phyloP scores from a whole-genome alignment of 2,797 vertebrate genomes.

The Anableps anableps region DNA sequence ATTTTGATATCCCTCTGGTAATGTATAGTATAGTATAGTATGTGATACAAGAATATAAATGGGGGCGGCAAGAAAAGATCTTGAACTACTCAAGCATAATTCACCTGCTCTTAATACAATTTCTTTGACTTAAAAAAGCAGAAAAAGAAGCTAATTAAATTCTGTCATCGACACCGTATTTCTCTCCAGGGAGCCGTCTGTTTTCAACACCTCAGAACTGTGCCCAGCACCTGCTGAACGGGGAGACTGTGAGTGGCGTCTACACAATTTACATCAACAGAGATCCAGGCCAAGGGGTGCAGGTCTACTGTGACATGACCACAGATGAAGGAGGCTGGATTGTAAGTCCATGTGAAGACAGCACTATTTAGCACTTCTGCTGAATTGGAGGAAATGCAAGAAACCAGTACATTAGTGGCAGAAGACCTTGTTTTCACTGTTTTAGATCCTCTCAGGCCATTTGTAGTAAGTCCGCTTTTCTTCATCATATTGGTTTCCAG shows the following conservation, averaged over 20 bases:
- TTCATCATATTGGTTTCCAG: conserved; percentile 64
- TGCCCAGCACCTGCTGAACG: conserved; percentile 94
- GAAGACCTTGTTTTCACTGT: neutral
- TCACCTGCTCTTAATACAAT: neutral
- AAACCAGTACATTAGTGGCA: neutral
- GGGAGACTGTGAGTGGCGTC: conserved; percentile 89
- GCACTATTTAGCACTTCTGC: neutral
- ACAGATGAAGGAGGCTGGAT: conserved; percentile 97
- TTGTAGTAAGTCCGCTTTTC: neutral
- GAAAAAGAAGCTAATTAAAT: conserved; percentile 9
- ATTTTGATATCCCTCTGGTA: neutral
- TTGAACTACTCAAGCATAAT: neutral
- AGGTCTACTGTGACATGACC: conserved; percentile 97
- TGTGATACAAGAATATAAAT: neutral
- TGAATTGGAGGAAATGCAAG: conserved; percentile 1
- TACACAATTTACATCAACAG: conserved; percentile 95
- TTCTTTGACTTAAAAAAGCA: neutral
- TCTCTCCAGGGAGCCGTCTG: conserved; percentile 87
- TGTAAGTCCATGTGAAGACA: conserved; percentile 82
- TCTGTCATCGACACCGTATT: conserved; percentile 12
- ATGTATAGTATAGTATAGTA: neutral
- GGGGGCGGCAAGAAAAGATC: neutral
- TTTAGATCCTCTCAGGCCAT: neutral
- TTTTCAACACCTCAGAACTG: conserved; percentile 97
- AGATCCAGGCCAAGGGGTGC: conserved; percentile 89